Base-by-base conservation (phyloP, 2,888 invertebrate genomes). In the Lepidocyrtoides sp. region DNA sequence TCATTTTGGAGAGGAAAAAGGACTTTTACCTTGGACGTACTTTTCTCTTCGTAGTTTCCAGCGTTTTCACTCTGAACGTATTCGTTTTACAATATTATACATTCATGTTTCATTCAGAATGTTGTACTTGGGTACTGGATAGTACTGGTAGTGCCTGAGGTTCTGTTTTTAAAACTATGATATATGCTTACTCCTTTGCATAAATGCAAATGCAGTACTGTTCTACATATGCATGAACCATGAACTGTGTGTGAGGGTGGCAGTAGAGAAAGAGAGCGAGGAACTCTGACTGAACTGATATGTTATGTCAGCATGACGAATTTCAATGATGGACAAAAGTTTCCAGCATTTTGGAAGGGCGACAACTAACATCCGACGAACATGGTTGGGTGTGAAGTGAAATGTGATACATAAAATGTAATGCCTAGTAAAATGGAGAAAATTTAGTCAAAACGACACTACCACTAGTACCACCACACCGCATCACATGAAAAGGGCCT, bases 141-240 rank as follows among this genome's bases (percentile, higher is more conserved):
- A 51, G 10, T 2, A 51, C 51, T 57, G 57, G 17, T 20, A 17
- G 5, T n/a, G 57, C 20, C 17, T 10, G 5, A 26, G 60, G 23
- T 23, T 17, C 17, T 0, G 36, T 36, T 69, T 36, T 8, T 54
- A 8, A 10, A 51, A 51, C 51, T 54, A 17, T 41, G 2, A 69
- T 36, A 20, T 69, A 41, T n/a, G n/a, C n/a, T n/a, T n/a, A n/a
- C n/a, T n/a, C n/a, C 7, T 69, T 69, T 69, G 69, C 69, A 69
- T 69, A 69, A 69, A 69, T 69, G 69, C 41, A 69, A 69, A 69
- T 69, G 69, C 69, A 41, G 41, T 17, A 41, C 41, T 8, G 20
- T 36, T 41, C 69, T 69, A 69, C 69, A 69, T 69, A 41, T 69
- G 69, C 69, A 69, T 69, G 69, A 69, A 69, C 69, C 69, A 69